A percentile compares a stretch with the other conserved stretches of the same genome.
Evolutionary conservation across 2,888 invertebrate genomes (phyloP).

Genomic region (Alsophila aescularia): DNA sequence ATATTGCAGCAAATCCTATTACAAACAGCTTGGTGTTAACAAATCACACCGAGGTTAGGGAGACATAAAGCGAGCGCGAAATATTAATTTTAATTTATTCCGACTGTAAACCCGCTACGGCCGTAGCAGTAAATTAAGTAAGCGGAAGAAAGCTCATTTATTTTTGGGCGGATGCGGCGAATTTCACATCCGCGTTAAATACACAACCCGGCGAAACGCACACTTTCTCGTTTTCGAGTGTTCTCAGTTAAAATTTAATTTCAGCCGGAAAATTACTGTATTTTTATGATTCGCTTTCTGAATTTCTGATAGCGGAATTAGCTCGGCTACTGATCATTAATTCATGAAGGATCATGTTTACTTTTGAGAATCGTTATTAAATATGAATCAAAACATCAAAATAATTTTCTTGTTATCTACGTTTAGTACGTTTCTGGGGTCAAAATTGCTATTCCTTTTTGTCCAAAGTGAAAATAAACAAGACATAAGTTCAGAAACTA

Average conservation of each 20-base stretch:
- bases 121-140: conserved; percentile 79
- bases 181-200: conserved; percentile 83
- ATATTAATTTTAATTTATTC: conserved; percentile 82
- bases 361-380: conserved; percentile 63
- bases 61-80: conserved; percentile 71
- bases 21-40: conserved; percentile 64
- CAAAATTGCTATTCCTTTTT: background rate
- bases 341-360: conserved; percentile 63
- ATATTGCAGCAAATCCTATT: conserved; percentile 48
- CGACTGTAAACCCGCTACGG: conserved; percentile 67
- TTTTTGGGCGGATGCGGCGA: conserved; percentile 82
- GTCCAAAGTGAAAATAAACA: background rate
- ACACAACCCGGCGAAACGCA: conserved; percentile 74
- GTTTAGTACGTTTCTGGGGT: background rate
- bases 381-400: conserved; percentile 53
- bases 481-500: too few species aligned
- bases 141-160: conserved; percentile 84
- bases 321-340: conserved; percentile 62
- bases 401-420: conserved; percentile 44
- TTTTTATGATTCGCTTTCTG: conserved; percentile 79
- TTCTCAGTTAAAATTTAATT: conserved; percentile 81
- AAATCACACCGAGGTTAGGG: conserved; percentile 64
- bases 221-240: conserved; percentile 72
- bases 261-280: conserved; percentile 75
- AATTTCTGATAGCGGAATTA: conserved; percentile 73